Evolutionary conservation across 2,888 invertebrate genomes (phyloP), one percentile per base, ranked within the genome.

Genomic region (Tipula unca): DNA sequence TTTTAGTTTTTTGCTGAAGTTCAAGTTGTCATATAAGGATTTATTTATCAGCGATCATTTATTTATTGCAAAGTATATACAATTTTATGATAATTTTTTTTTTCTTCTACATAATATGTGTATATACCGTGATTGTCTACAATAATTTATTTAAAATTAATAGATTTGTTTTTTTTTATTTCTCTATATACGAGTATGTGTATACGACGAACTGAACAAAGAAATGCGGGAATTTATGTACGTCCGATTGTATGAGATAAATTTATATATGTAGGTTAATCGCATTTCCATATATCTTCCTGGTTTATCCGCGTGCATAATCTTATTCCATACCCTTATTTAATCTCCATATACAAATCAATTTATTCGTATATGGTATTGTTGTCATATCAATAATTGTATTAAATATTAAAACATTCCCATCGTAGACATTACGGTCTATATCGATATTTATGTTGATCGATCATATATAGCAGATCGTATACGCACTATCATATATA

Each of bases 1-100:
- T 69, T 25, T 48, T 69, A 3, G 10, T 69, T 69, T 6, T 6
- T 69, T 69, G 69, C 25, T 69, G 69, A 69, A 69, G 25, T 69
- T 69, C 69, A 69, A 69, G 69, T 69, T 69, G 69, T 69, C 69
- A 69, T 69, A 69, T 69, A 69, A 69, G 69, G 69, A 69, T 69
- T 69, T 69, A 69, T 69, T 69, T 69, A 69, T 69, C 69, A 69
- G 25, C 69, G 69, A 69, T 69, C 69, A 69, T 69, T 69, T 69
- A 69, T 69, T 69, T 69, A 69, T 69, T 69, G 69, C 69, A 25
- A 69, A 69, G 69, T 25, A 69, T 25, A 69, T 25, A 69, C 2
- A 25, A 25, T 69, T 69, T 25, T 54, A 54, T 69, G 69, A 69
- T 69, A 69, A 69, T 69, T 69, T 48, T 32, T 69, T 25, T 69